These are phyloP conservation scores for Sinohyriopsis cumingii DNA, from an alignment of 2,888 invertebrate genomes.

Conservation along the genomic window DNA sequence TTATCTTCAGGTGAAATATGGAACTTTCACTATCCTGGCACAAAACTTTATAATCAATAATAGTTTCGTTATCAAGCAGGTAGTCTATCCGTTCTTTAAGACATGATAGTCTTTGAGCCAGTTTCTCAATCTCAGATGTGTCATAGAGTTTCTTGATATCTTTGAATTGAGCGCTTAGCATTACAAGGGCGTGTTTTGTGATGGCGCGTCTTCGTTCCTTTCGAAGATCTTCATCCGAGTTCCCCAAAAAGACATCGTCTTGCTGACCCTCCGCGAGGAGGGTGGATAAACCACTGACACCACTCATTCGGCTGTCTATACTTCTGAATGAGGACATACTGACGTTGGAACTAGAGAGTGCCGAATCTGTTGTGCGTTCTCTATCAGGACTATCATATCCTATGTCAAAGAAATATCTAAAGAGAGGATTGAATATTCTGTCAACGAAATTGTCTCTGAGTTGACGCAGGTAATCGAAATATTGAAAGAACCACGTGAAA, in stretches of 20 bases:
- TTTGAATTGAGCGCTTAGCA: conserved; percentile 51
- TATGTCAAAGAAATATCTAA: conserved; percentile 54
- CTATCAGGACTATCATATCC: conserved; percentile 33
- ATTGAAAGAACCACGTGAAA: conserved; percentile 61
- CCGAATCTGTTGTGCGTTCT: conserved; percentile 42
- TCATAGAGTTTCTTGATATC: conserved; percentile 61
- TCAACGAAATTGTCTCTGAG: conserved; percentile 53
- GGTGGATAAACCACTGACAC: conserved; percentile 31
- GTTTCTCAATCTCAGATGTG: conserved; percentile 52
- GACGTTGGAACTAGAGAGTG: conserved; percentile 45
- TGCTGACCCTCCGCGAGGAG: conserved; percentile 6
- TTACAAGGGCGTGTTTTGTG: conserved; percentile 51
- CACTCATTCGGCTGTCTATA: conserved; percentile 39
- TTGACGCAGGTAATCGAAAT: conserved; percentile 53
- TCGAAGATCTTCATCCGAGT: conserved; percentile 12
- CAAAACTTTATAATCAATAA: conserved; percentile 47
- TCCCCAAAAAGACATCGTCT: neutral
- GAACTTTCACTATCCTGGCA: conserved; percentile 54
- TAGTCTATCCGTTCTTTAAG: conserved; percentile 54
- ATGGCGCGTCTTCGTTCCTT: conserved; percentile 39
- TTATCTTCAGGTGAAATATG: conserved; percentile 47
- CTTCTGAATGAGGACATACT: conserved; percentile 48
- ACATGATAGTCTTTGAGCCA: conserved; percentile 51
- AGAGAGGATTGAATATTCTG: conserved; percentile 55
- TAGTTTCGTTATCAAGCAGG: conserved; percentile 53